Conservation (phyloP, 2,888 invertebrate species). For the Deilephila porcellus region DNA sequence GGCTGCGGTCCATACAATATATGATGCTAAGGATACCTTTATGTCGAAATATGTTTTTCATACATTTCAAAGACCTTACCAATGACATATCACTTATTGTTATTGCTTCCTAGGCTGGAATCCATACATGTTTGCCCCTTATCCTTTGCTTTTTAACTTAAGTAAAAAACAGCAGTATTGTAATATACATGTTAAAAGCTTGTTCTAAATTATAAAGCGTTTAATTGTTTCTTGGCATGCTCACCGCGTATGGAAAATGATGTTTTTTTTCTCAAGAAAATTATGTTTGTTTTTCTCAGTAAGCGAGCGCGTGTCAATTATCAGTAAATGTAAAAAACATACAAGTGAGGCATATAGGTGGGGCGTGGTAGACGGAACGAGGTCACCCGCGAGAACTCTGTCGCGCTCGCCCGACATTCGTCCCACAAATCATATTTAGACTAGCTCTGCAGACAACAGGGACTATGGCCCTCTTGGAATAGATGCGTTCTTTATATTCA, state of each 20-base stretch:
- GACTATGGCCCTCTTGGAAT: slow-evolving; percentile 72
- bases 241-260: background rate
- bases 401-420: slow-evolving; percentile 67
- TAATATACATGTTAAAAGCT: background rate
- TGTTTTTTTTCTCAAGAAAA: slow-evolving; percentile 7
- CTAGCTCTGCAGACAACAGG: slow-evolving; percentile 68
- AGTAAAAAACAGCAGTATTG: no score
- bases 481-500: slow-evolving; percentile 33
- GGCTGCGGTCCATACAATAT: no score
- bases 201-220: background rate
- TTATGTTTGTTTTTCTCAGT: slow-evolving; percentile 30
- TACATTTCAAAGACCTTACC: no score
- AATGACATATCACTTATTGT: no score
- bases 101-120: no score
- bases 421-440: slow-evolving; percentile 80
- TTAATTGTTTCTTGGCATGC: background rate
- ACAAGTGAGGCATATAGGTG: slow-evolving; percentile 34
- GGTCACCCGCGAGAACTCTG: slow-evolving; percentile 68
- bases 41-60: no score
- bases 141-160: no score
- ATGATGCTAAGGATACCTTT: no score
- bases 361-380: slow-evolving; percentile 59
- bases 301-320: slow-evolving; percentile 31
- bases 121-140: no score
- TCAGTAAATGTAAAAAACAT: slow-evolving; percentile 31